phyloP scores from a whole-genome alignment of 2,888 invertebrate species.

The Aleiodes testaceus region DNA sequence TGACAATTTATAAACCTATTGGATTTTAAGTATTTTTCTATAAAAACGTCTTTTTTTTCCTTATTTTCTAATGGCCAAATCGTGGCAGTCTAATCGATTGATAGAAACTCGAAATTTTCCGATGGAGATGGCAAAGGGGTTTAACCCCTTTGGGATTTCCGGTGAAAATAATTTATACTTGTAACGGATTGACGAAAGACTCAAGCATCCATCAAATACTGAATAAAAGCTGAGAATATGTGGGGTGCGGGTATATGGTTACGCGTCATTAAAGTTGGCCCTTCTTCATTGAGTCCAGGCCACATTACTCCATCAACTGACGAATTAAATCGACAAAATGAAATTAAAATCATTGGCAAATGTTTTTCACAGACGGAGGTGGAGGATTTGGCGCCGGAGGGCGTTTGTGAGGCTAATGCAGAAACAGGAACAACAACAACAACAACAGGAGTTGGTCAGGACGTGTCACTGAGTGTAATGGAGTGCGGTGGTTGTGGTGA shows the following conservation, averaged over 20 bases:
- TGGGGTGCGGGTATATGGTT: conserved; percentile 48
- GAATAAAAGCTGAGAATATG: conserved; percentile 47
- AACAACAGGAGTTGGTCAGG: conserved; percentile 70
- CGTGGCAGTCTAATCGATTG: not conserved
- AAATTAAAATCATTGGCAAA: conserved; percentile 2
- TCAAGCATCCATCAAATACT: conserved; percentile 35
- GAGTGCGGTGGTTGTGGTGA: conserved; percentile 71
- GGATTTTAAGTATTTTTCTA: conserved; percentile 19
- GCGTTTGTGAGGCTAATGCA: conserved; percentile 61
- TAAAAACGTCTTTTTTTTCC: not conserved
- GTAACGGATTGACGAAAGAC: too few species aligned
- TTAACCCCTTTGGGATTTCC: too few species aligned
- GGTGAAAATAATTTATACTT: too few species aligned
- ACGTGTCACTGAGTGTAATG: conserved; percentile 90
- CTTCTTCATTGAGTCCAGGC: conserved; percentile 12
- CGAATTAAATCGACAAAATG: too few species aligned
- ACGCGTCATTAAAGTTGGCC: conserved; percentile 50
- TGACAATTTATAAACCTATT: not conserved
- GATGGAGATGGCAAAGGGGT: too few species aligned
- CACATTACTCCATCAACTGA: too few species aligned
- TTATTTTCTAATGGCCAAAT: not conserved
- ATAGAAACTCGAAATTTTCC: too few species aligned
- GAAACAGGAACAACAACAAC: conserved; percentile 52
- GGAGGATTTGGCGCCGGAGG: conserved; percentile 63
- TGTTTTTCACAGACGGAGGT: conserved; percentile 63